Percentiles rank a stretch among this genome's conserved stretches.
Conservation (phyloP, 2,888 invertebrate genomes). For the Muschampia plurimacula region DNA sequence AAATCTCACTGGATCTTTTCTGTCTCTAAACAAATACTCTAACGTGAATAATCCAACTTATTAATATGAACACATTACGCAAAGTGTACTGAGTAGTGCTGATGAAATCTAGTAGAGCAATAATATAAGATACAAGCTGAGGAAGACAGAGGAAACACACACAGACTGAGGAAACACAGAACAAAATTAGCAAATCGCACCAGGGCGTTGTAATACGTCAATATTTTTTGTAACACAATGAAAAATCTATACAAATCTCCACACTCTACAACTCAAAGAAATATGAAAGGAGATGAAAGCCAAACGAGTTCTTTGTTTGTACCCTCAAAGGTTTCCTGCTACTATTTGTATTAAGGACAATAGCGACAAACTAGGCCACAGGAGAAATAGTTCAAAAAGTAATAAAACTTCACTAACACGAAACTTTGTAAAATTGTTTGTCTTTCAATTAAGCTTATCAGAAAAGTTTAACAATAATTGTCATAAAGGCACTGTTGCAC, state of each 20-base stretch:
- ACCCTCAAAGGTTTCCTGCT: neutral
- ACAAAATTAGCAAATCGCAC: too few relatives aligned
- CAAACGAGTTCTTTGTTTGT: neutral
- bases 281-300: neutral
- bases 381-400: neutral
- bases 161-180: too few relatives aligned
- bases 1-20: too few relatives aligned
- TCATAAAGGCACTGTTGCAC: neutral
- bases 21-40: too few relatives aligned
- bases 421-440: neutral
- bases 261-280: neutral
- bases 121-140: too few relatives aligned
- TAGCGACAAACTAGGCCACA: neutral
- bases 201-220: neutral
- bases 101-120: too few relatives aligned
- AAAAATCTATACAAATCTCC: neutral
- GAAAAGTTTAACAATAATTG: constrained; percentile 1
- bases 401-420: neutral
- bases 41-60: too few relatives aligned
- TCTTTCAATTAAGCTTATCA: neutral
- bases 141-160: too few relatives aligned
- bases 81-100: too few relatives aligned
- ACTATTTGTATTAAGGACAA: constrained; percentile 5
- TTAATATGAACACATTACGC: too few relatives aligned
- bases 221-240: neutral